Conservation (phyloP, 1,140 invertebrate species). For the Bradynema listronoti region DNA sequence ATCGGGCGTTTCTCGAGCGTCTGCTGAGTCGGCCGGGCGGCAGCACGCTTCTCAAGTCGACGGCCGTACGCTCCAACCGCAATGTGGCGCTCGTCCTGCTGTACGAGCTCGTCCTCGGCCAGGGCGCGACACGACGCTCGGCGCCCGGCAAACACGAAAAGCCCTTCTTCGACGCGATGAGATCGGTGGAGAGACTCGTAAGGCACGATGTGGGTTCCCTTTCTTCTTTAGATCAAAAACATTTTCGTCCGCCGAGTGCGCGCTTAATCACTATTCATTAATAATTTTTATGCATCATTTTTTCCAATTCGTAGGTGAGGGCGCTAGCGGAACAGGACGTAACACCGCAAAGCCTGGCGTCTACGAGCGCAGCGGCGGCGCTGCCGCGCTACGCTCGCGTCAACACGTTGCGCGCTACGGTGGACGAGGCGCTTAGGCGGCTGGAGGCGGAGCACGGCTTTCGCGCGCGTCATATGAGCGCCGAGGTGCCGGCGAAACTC, state of each 20-base stretch:
- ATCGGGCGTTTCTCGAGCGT: conserved; percentile 41
- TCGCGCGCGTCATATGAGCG: too few relatives aligned
- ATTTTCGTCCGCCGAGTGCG: conserved; percentile 1
- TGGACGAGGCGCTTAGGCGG: conserved; percentile 41
- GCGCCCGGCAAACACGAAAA: background rate
- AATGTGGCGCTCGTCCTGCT: conserved; percentile 37
- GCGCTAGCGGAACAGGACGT: conserved; percentile 10
- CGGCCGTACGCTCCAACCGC: conserved; percentile 19
- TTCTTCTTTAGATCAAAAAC: conserved; percentile 14
- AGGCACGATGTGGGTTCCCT: conserved; percentile 13
- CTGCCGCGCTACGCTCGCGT: conserved; percentile 75
- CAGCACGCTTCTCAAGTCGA: conserved; percentile 8
- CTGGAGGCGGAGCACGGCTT: too few relatives aligned
- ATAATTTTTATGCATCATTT: background rate
- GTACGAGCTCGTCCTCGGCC: conserved; percentile 50
- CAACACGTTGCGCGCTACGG: conserved; percentile 71
- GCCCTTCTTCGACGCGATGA: background rate
- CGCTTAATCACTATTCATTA: background rate
- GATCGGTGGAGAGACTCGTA: background rate
- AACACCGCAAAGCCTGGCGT: conserved; percentile 13
- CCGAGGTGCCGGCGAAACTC: too few relatives aligned
- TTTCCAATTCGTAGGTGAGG: conserved; percentile 8
- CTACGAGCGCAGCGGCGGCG: conserved; percentile 9
- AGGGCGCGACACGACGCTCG: conserved; percentile 1
- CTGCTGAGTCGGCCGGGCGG: conserved; percentile 25